These are phyloP conservation scores for Panagrolaimus sp. DNA, from an alignment of 1,140 invertebrate species.

Conservation along the genomic window DNA sequence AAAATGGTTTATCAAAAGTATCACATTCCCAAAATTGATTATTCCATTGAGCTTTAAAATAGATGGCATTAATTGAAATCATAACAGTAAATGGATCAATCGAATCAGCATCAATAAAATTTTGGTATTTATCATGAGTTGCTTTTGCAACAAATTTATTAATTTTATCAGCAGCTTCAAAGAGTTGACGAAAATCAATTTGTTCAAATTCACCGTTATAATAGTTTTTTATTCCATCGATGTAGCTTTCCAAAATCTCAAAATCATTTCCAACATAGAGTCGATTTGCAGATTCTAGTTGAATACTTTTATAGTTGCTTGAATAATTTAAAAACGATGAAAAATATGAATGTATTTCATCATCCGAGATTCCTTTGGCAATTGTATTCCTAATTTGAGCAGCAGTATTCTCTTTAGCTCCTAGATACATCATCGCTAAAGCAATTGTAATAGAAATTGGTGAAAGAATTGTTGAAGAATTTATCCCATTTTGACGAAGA, in stretches of 20 bases:
- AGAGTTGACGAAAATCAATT: background rate
- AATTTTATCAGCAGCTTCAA: background rate
- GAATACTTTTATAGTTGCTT: background rate
- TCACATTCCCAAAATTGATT: background rate
- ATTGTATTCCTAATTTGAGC: background rate
- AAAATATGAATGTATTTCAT: conserved; percentile 1
- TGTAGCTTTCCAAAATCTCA: background rate
- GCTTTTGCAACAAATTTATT: background rate
- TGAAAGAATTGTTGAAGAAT: background rate
- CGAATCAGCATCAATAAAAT: background rate
- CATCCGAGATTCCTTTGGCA: background rate
- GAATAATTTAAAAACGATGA: background rate
- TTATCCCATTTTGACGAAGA: too few relatives aligned
- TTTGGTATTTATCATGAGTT: background rate
- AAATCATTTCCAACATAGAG: background rate
- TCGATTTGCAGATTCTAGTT: background rate
- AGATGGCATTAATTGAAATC: background rate
- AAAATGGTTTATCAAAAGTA: background rate
- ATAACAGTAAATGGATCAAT: background rate
- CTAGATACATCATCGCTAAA: background rate
- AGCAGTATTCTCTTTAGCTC: background rate
- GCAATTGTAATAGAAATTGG: background rate
- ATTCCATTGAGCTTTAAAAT: background rate
- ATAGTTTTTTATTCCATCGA: background rate
- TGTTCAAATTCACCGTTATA: background rate